Conservation (phyloP, 1,140 invertebrate species). For the Maconellicoccus hirsutus region DNA sequence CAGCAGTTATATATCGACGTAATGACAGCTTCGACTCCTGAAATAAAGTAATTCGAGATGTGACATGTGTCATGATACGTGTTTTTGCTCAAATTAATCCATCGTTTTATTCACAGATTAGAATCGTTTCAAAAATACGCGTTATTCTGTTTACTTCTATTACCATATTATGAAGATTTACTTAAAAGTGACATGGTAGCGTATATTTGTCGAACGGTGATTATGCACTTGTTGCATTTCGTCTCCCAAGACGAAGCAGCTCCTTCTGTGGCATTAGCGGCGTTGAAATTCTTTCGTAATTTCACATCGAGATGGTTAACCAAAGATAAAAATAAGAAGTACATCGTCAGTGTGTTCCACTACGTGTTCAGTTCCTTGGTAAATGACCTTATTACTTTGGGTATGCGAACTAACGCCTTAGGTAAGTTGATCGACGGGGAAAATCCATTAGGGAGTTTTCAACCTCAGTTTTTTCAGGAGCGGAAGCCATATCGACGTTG, state of each 20-base stretch:
- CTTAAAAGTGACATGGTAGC: neutral
- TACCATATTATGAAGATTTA: neutral
- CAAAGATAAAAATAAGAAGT: neutral
- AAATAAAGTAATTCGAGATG: constrained; percentile 13
- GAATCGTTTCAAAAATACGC: neutral
- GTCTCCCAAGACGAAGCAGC: neutral
- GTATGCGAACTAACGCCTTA: neutral
- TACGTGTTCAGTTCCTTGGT: neutral
- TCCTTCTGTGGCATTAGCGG: neutral
- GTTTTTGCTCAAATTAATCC: too few relatives aligned
- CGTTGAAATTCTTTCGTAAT: neutral
- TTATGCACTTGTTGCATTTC: neutral
- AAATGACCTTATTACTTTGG: neutral
- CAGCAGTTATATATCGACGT: constrained; percentile 12
- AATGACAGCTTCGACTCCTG: neutral
- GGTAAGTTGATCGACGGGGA: too few relatives aligned
- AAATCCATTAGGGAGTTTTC: too few relatives aligned
- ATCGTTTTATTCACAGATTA: neutral
- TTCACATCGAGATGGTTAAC: neutral
- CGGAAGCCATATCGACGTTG: neutral
- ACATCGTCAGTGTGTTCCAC: neutral
- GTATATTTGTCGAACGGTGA: neutral
- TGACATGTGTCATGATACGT: too few relatives aligned
- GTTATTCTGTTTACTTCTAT: neutral
- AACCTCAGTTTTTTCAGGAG: neutral